Conservation (phyloP, 2,113 vertebrate species). For the Galbula dea region DNA sequence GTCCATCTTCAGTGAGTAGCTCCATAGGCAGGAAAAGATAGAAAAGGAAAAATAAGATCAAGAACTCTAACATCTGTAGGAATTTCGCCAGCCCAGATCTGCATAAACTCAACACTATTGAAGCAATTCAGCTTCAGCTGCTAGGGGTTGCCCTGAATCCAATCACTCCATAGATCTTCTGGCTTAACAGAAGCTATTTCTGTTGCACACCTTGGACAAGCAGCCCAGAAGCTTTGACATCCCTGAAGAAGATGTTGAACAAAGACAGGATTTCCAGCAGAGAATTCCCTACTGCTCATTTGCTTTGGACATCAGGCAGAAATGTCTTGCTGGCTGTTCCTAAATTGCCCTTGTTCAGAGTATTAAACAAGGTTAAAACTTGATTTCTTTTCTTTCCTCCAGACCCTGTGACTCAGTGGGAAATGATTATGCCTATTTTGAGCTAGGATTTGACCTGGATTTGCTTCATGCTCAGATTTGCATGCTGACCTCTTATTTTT, state of each 20-base stretch:
- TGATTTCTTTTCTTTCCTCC: background rate
- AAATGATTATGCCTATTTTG: background rate
- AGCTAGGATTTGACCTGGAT: background rate
- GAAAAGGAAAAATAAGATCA: background rate
- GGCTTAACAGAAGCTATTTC: background rate
- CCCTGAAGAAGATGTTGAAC: background rate
- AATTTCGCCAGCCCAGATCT: background rate
- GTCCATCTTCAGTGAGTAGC: background rate
- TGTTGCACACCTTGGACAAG: background rate
- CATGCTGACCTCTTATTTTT: background rate
- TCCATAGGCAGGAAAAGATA: background rate
- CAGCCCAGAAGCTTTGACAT: rapidly evolving
- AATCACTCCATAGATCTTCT: background rate
- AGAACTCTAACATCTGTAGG: background rate
- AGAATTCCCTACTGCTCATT: background rate
- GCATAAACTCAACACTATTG: background rate
- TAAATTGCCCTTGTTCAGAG: background rate
- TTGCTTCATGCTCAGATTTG: background rate
- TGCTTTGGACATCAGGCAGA: background rate
- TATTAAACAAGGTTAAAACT: background rate
- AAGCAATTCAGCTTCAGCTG: background rate
- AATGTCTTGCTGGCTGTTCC: background rate
- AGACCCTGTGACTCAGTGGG: background rate
- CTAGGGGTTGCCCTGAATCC: background rate
- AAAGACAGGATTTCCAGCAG: background rate